Evolutionary conservation across 2,113 vertebrate genomes (phyloP), one percentile per base, ranked within the genome.

Genomic region (Microcebus murinus): DNA sequence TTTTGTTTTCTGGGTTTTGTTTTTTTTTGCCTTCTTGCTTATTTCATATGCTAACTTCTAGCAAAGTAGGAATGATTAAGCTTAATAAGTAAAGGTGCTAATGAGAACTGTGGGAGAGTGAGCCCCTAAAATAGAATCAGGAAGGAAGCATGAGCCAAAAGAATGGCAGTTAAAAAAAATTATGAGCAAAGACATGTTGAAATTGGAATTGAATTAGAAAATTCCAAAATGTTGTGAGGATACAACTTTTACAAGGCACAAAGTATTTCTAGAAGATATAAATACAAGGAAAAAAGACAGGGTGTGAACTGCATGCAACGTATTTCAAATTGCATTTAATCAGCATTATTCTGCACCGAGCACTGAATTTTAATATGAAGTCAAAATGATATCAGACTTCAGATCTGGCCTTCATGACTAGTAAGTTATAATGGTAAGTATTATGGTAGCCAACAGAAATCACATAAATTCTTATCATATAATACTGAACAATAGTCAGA

Each of bases 191-290:
- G 31, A 45, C 9, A 27, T 48, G 29, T 89, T 77, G 79, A 92
- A 94, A 21, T 23, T 65, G 34, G 9, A 96, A 42, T 29, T 74
- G 9, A 92, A 76, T 94, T 77, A 50, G 36, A 36, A 94, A 95
- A 81, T 90, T 81, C 9, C 20, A 94, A 52, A 88, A 65, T 55
- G 13, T 74, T 85, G 21, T 48, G 68, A 91, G 13, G 70, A 52
- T 34, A 1, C 42, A 70, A 59, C 71, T n/a, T 67, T 1, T 81
- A 18, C 52, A 52, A 55, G 4, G 55, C 15, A 20, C 23, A 74
- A 67, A 57, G 14, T 61, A 42, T 74, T 81, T 95, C 61, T 68
- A 52, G 39, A 14, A 79, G 0, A 91, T 6, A 55, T 25, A 52
- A 34, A 92, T 20, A 36, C 25, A 81, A 85, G 23, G 36, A 8